Percentiles rank a stretch among this genome's conserved stretches.
These are phyloP conservation scores for Brachynemurus nebulosus DNA, from an alignment of 2,888 invertebrate genomes.

Conservation along the genomic window DNA sequence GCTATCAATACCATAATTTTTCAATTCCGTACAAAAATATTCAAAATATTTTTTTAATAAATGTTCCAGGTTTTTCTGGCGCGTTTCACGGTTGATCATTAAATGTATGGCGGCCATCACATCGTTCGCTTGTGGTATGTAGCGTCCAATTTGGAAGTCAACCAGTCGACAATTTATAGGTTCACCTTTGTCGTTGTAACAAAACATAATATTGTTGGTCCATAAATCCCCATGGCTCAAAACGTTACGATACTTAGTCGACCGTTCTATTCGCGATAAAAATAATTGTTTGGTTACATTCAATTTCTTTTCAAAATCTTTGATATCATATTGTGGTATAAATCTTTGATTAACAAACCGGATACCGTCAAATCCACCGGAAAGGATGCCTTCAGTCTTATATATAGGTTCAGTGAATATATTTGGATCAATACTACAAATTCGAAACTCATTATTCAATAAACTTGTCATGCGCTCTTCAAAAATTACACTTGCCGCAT, in stretches of 20 bases:
- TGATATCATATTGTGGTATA: neutral
- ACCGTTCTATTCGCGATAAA: no score
- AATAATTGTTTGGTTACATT: neutral
- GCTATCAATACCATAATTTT: neutral
- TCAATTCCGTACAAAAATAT: neutral
- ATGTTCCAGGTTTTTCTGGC: neutral
- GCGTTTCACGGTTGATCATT: neutral
- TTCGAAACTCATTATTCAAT: neutral
- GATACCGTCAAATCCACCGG: neutral
- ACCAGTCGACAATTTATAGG: neutral
- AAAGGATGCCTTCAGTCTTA: neutral
- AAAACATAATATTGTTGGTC: neutral
- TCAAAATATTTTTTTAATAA: neutral
- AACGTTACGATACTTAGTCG: neutral
- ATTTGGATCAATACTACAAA: no score
- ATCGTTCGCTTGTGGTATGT: neutral
- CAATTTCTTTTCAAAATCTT: neutral
- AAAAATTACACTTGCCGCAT: neutral
- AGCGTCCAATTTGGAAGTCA: neutral
- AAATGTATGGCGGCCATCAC: neutral
- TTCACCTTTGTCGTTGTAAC: neutral
- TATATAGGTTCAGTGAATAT: neutral
- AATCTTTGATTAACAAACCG: neutral
- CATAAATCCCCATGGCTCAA: constrained; percentile 3
- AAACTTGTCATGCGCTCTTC: neutral